Evolutionary conservation across 2,113 vertebrate species (phyloP).

Genomic region (Engystomops pustulosus): DNA sequence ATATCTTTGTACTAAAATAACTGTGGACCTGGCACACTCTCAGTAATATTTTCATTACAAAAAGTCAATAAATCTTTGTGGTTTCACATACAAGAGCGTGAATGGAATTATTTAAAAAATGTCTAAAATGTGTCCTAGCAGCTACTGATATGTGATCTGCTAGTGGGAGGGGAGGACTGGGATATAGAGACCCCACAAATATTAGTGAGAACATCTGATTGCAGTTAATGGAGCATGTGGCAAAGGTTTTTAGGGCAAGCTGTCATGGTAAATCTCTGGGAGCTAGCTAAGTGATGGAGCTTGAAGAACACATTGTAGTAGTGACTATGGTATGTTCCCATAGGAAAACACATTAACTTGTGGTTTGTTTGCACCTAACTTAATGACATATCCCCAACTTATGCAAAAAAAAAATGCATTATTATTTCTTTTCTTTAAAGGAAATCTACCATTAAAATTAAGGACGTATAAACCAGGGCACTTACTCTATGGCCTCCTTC

Average conservation of each 20-base stretch:
- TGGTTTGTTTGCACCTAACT: no score
- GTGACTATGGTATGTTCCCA: no score
- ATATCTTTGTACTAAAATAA: conserved; percentile 78
- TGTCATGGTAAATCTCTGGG: not conserved
- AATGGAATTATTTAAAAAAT: not conserved
- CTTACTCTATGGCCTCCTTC: no score
- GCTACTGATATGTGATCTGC: conserved; percentile 4
- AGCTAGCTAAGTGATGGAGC: no score
- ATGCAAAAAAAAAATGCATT: no score
- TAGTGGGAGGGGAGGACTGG: not conserved
- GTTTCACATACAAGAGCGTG: conserved; percentile 69
- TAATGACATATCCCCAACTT: no score
- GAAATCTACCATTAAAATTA: no score
- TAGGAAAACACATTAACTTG: no score
- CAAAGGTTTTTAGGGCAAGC: not conserved
- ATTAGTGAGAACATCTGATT: conserved; percentile 1
- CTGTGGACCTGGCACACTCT: conserved; percentile 75
- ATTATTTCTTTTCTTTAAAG: no score
- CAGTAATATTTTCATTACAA: conserved; percentile 78
- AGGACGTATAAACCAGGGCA: no score
- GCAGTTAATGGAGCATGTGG: not conserved
- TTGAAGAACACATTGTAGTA: no score
- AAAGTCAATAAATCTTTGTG: conserved; percentile 77
- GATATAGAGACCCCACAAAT: not conserved
- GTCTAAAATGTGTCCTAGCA: not conserved